Evolutionary conservation across 2,797 vertebrate species (phyloP).

Genomic region (Schizopygopsis pylzovi): DNA sequence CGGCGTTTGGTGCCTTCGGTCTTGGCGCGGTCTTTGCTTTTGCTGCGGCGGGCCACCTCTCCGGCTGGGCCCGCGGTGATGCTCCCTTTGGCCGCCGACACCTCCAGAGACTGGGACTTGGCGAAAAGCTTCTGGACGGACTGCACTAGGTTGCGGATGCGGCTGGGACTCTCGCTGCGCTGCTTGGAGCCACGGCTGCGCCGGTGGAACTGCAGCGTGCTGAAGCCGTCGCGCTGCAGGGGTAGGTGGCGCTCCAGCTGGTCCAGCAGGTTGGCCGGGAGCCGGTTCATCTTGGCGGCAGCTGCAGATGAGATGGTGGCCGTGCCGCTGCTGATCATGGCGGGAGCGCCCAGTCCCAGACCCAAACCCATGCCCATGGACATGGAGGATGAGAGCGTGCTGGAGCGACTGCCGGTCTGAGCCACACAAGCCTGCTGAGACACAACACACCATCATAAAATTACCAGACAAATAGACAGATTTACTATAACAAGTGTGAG

Average conservation of each 20-base stretch:
- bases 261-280: constrained; percentile 94
- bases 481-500: background rate
- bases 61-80: constrained; percentile 74
- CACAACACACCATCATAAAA: background rate
- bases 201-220: constrained; percentile 95
- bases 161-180: constrained; percentile 94
- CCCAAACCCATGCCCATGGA: constrained; percentile 81
- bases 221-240: constrained; percentile 95
- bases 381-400: constrained; percentile 74
- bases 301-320: constrained; percentile 83
- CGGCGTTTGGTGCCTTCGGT: constrained; percentile 89
- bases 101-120: constrained; percentile 95
- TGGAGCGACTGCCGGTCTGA: constrained; percentile 81
- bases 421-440: constrained; percentile 74
- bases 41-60: constrained; percentile 88
- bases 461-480: background rate
- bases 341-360: constrained; percentile 73
- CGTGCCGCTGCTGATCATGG: constrained; percentile 83
- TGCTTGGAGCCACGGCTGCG: constrained; percentile 81
- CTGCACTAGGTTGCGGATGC: constrained; percentile 96
- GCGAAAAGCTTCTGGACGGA: constrained; percentile 97
- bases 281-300: constrained; percentile 94
- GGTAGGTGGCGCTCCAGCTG: constrained; percentile 98
- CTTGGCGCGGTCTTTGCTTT: constrained; percentile 96
- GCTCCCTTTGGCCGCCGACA: constrained; percentile 82